Percentiles rank a stretch among this genome's conserved stretches.
Conservation (phyloP, 1,140 invertebrate species). For the Chionoecetes opilio region DNA sequence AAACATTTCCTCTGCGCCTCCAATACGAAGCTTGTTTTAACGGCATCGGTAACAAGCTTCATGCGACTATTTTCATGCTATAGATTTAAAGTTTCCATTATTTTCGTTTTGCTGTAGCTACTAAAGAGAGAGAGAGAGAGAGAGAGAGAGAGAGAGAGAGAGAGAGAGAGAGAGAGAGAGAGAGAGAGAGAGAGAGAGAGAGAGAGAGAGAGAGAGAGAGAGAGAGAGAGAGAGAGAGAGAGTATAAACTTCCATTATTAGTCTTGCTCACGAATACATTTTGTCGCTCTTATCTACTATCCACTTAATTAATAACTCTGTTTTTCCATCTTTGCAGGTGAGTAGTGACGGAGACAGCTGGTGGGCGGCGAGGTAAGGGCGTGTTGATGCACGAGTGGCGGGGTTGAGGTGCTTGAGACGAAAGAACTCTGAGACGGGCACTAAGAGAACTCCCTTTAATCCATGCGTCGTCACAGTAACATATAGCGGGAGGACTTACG, state of each 20-base stretch:
- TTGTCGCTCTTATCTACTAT: not conserved
- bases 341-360: not conserved
- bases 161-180: slow-evolving; percentile 46
- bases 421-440: too few relatives aligned
- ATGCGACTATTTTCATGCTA: too few relatives aligned
- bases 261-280: not conserved
- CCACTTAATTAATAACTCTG: not conserved
- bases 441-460: too few relatives aligned
- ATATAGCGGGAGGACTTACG: too few relatives aligned
- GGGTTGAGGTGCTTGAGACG: too few relatives aligned
- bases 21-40: too few relatives aligned
- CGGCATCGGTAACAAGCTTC: too few relatives aligned
- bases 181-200: slow-evolving; percentile 50
- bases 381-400: not conserved
- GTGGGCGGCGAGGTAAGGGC: not conserved
- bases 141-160: slow-evolving; percentile 28
- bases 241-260: not conserved
- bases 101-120: too few relatives aligned
- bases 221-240: not conserved
- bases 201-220: not conserved
- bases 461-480: too few relatives aligned
- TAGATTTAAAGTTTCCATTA: too few relatives aligned
- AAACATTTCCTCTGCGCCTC: too few relatives aligned
- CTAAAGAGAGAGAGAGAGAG: slow-evolving; percentile 12
- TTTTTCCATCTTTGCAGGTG: not conserved